Conservation (phyloP, 2,888 invertebrate species). For the Perdita meconis region DNA sequence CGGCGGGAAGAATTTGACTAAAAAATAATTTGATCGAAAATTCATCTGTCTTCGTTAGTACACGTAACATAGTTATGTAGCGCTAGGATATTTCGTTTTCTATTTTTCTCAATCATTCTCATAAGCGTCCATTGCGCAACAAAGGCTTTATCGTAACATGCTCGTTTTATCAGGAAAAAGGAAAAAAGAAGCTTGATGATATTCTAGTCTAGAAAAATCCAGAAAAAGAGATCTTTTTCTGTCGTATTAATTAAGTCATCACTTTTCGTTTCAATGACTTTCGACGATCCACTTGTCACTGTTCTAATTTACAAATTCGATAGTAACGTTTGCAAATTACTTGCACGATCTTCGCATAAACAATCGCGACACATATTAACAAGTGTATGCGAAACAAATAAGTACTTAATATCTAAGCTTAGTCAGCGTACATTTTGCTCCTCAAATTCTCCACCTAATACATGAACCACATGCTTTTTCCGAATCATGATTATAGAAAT, state of each 20-base stretch:
- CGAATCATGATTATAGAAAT: too few species aligned
- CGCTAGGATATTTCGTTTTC: background rate
- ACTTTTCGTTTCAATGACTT: background rate
- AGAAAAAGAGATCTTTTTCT: too few species aligned
- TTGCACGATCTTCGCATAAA: too few species aligned
- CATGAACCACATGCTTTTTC: background rate
- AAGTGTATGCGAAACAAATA: conserved; percentile 81
- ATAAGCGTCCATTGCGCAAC: background rate
- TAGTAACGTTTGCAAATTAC: too few species aligned
- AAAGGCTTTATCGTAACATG: too few species aligned
- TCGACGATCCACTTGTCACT: conserved; percentile 35
- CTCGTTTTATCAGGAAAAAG: too few species aligned
- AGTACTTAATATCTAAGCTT: conserved; percentile 83
- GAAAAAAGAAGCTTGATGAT: background rate
- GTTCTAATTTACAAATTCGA: background rate
- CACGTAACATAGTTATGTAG: background rate
- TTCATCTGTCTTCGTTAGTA: background rate
- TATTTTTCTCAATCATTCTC: background rate
- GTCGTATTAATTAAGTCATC: background rate
- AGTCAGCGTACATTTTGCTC: conserved; percentile 81
- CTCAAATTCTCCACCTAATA: conserved; percentile 71
- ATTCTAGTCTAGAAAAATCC: too few species aligned
- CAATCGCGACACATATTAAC: background rate
- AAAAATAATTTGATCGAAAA: background rate
- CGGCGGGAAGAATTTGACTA: background rate